phyloP scores from a whole-genome alignment of 2,888 invertebrate species.

The Keiferia lycopersicella region DNA sequence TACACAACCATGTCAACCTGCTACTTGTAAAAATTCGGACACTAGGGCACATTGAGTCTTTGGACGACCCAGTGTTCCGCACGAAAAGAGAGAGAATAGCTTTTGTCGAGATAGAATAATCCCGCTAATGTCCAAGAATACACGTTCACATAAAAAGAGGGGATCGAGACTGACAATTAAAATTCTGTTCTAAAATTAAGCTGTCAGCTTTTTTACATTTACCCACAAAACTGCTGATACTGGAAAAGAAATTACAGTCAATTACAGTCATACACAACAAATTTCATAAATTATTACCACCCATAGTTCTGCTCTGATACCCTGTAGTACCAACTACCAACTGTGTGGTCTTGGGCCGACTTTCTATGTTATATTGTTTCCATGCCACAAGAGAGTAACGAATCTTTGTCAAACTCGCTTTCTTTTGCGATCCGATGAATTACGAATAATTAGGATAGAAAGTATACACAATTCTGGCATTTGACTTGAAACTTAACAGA shows the following conservation, averaged over 20 bases:
- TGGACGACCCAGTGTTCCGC: too few relatives aligned
- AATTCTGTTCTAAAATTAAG: too few relatives aligned
- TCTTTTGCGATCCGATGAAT: background rate
- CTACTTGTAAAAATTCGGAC: too few relatives aligned
- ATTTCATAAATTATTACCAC: background rate
- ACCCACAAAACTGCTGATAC: background rate
- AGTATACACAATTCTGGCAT: background rate
- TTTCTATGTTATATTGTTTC: conserved; percentile 13
- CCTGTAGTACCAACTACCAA: background rate
- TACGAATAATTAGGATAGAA: conserved; percentile 3
- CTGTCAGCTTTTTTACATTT: too few relatives aligned
- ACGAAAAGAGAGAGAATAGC: too few relatives aligned
- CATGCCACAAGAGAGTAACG: conserved; percentile 5
- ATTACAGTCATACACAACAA: background rate
- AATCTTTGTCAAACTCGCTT: conserved; percentile 12
- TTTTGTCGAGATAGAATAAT: too few relatives aligned
- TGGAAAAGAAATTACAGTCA: background rate
- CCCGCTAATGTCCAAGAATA: too few relatives aligned
- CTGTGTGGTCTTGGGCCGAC: background rate
- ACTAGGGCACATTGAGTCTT: too few relatives aligned
- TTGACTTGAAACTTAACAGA: too few relatives aligned
- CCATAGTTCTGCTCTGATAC: background rate
- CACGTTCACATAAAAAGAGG: too few relatives aligned
- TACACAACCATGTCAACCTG: too few relatives aligned
- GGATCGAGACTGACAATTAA: too few relatives aligned